phyloP scores from a whole-genome alignment of 2,888 invertebrate genomes.

The Drosophila helvetica region DNA sequence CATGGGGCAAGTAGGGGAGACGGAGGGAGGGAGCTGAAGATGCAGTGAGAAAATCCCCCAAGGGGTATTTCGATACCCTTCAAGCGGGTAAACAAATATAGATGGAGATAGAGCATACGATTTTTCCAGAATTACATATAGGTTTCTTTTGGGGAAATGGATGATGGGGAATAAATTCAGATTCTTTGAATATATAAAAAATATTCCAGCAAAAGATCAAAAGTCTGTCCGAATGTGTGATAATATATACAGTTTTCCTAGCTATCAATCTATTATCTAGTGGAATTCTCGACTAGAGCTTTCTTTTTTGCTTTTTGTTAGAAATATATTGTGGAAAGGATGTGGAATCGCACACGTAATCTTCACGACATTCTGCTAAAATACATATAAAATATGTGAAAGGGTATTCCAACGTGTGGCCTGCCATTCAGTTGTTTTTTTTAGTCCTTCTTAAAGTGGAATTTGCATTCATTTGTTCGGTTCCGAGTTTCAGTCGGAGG shows the following conservation, averaged over 20 bases:
- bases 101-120: no score
- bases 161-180: no score
- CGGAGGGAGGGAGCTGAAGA: not conserved
- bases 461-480: conserved; percentile 30
- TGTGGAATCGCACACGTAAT: no score
- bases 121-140: conserved; percentile 28
- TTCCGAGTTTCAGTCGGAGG: conserved; percentile 5
- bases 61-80: not conserved
- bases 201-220: no score
- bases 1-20: conserved; percentile 1
- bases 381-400: not conserved
- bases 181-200: no score
- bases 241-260: no score
- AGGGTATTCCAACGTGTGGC: not conserved
- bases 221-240: no score
- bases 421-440: not conserved
- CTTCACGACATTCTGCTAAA: no score
- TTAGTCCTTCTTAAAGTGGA: conserved; percentile 11
- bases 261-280: no score
- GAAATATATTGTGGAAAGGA: no score
- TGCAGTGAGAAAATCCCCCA: conserved; percentile 7
- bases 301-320: no score
- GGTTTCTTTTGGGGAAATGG: conserved; percentile 36
- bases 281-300: no score
- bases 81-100: not conserved